phyloP scores from a whole-genome alignment of 2,888 invertebrate species.

The Cataglyphis cursor region DNA sequence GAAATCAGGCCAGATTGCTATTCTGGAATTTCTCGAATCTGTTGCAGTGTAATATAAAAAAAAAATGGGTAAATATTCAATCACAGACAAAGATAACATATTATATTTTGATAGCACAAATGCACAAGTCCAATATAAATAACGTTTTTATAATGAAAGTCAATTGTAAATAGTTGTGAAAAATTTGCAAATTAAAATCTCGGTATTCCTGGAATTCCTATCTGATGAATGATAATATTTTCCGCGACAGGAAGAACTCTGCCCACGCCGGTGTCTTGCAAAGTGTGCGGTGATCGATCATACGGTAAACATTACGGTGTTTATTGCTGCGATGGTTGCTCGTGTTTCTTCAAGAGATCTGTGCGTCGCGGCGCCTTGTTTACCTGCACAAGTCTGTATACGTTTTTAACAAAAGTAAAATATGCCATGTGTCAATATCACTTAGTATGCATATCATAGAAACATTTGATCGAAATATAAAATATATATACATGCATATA shows the following conservation, averaged over 20 bases:
- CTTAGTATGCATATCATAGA: background rate
- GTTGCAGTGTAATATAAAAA: background rate
- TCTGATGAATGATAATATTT: constrained; percentile 13
- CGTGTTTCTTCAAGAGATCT: constrained; percentile 96
- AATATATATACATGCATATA: background rate
- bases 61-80: constrained; percentile 48
- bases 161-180: background rate
- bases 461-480: background rate
- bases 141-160: background rate
- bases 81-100: background rate
- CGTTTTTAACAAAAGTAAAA: background rate
- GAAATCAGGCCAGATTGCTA: background rate
- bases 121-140: background rate
- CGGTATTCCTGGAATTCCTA: background rate
- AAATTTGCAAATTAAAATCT: background rate
- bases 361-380: constrained; percentile 92
- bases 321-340: constrained; percentile 95
- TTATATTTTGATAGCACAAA: background rate
- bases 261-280: constrained; percentile 90
- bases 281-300: constrained; percentile 94
- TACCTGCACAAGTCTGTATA: constrained; percentile 91
- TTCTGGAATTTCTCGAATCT: background rate
- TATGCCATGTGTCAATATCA: background rate
- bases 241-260: constrained; percentile 88
- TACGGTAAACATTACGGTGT: constrained; percentile 95